These are phyloP conservation scores for Drosophila pandora DNA, from an alignment of 1,140 invertebrate genomes.

Conservation along the genomic window DNA sequence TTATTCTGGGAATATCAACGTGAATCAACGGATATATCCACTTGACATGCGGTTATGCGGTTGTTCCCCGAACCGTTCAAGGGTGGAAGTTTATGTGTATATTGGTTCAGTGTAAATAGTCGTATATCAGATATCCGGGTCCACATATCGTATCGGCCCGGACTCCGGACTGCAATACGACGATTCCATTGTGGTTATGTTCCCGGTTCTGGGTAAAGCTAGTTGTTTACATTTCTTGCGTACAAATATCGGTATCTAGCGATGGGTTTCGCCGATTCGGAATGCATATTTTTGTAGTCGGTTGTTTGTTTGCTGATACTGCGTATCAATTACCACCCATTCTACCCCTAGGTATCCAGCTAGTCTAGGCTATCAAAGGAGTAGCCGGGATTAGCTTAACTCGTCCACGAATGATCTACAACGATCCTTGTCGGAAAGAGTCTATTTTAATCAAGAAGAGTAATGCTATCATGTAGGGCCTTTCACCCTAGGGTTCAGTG, in stretches of 20 bases:
- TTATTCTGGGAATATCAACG: conserved; percentile 3
- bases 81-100: conserved; percentile 9
- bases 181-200: conserved; percentile 5
- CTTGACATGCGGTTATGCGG: conserved; percentile 39
- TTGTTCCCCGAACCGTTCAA: conserved; percentile 25
- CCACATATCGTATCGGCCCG: too few relatives aligned
- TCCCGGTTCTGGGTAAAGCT: conserved; percentile 4
- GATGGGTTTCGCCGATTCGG: neutral
- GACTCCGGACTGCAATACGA: conserved; percentile 13
- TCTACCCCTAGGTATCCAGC: neutral
- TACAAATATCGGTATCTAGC: conserved; percentile 16
- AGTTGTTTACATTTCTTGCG: conserved; percentile 25
- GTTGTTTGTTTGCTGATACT: conserved; percentile 29
- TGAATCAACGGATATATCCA: conserved; percentile 21
- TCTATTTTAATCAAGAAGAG: neutral
- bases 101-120: conserved; percentile 8
- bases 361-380: too few relatives aligned
- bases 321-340: conserved; percentile 14
- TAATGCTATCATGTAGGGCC: neutral
- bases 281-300: conserved; percentile 7
- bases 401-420: too few relatives aligned
- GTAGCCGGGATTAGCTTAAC: too few relatives aligned
- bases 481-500: neutral
- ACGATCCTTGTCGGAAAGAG: too few relatives aligned
- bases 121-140: conserved; percentile 29